Evolutionary conservation across 2,888 invertebrate species (phyloP).

Genomic region (Caenorhabditis japonica): DNA sequence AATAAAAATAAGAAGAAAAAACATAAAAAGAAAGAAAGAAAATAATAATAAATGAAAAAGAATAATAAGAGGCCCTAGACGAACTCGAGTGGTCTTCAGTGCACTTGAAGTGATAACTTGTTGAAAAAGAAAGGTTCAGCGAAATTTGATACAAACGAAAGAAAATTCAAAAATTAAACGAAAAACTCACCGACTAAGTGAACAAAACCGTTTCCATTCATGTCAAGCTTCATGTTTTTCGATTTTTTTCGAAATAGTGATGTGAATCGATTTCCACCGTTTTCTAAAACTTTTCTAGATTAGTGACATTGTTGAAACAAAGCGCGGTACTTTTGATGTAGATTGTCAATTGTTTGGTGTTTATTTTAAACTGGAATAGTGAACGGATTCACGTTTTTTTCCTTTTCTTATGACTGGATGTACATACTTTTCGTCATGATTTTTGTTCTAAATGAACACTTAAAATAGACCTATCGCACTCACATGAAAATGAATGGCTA

Average conservation of each 20-base stretch:
- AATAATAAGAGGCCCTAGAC: conserved; percentile 6
- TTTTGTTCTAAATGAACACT: too few species aligned
- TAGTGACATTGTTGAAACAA: not conserved
- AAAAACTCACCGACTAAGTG: conserved; percentile 3
- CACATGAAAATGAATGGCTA: too few species aligned
- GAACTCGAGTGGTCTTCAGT: conserved; percentile 10
- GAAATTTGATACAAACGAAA: conserved; percentile 18
- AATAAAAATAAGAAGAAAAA: not conserved
- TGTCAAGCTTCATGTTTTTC: conserved; percentile 27
- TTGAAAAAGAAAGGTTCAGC: not conserved
- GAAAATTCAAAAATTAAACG: not conserved
- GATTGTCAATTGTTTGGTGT: too few species aligned
- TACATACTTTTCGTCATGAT: too few species aligned
- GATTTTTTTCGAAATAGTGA: conserved; percentile 32
- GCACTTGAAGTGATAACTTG: not conserved
- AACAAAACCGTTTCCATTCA: conserved; percentile 33
- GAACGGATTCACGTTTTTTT: too few species aligned
- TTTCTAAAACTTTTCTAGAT: conserved; percentile 1
- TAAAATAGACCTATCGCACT: too few species aligned
- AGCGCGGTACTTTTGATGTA: too few species aligned
- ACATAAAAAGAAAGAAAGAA: not conserved
- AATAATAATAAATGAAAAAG: not conserved
- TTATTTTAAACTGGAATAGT: too few species aligned
- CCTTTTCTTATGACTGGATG: too few species aligned
- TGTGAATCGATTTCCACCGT: conserved; percentile 8